Evolutionary conservation across 1,140 invertebrate species (phyloP).

Genomic region (Trinorchestia longiramus): DNA sequence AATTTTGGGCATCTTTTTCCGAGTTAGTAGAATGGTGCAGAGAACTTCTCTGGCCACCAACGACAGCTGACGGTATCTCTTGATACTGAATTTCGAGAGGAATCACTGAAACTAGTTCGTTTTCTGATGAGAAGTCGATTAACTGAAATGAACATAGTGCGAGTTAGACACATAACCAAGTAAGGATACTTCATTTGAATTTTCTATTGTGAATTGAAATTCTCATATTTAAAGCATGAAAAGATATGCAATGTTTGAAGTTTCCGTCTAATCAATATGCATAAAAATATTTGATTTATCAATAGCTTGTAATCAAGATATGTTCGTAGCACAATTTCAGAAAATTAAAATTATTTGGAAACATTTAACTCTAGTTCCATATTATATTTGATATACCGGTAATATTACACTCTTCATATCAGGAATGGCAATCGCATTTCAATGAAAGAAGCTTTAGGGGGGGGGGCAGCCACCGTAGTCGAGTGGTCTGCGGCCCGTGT

Average conservation of each 20-base stretch:
- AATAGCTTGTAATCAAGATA: not conserved
- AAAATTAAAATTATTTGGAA: not conserved
- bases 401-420: not conserved
- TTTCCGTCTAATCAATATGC: not conserved
- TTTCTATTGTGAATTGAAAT: not conserved
- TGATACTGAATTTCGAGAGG: slow-evolving; percentile 21
- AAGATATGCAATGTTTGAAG: not conserved
- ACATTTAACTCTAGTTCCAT: not conserved
- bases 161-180: not conserved
- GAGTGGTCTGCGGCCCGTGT: too few species aligned
- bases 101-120: not conserved
- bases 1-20: not conserved
- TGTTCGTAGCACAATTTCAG: not conserved
- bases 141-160: not conserved
- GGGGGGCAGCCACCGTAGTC: too few species aligned
- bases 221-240: not conserved
- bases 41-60: not conserved
- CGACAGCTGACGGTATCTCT: slow-evolving; percentile 26
- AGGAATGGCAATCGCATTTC: not conserved
- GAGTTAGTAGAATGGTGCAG: not conserved
- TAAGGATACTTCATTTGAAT: not conserved
- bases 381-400: not conserved
- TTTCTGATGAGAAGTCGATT: not conserved
- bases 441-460: not conserved
- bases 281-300: not conserved